Evolutionary conservation across 1,140 invertebrate genomes (phyloP).

Genomic region (Calycopis cecrops): DNA sequence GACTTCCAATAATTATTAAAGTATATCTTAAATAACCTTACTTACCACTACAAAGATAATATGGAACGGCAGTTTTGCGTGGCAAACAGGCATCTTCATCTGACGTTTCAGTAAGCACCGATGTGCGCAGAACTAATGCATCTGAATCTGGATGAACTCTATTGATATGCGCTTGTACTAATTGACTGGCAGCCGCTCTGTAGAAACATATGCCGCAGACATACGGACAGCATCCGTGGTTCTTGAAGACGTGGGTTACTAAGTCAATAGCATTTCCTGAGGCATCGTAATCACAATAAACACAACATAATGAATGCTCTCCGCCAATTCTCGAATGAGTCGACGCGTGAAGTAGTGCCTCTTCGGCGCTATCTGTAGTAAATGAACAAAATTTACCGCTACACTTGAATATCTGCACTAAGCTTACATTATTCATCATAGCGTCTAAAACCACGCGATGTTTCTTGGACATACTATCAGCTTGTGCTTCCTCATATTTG

Average conservation of each 20-base stretch:
- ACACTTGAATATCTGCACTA: slow-evolving; percentile 58
- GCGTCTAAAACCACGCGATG: slow-evolving; percentile 47
- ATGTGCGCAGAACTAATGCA: slow-evolving; percentile 28
- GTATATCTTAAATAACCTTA: neutral
- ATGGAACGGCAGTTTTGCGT: slow-evolving; percentile 46
- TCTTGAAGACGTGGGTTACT: slow-evolving; percentile 61
- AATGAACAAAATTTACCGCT: slow-evolving; percentile 60
- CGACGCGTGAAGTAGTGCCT: slow-evolving; percentile 49
- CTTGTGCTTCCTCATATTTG: slow-evolving; percentile 53
- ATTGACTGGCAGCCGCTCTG: slow-evolving; percentile 44
- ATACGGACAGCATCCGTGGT: slow-evolving; percentile 45
- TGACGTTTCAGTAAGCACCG: slow-evolving; percentile 21
- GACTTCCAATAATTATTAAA: too few species aligned
- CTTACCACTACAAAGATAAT: slow-evolving; percentile 49
- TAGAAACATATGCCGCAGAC: slow-evolving; percentile 56
- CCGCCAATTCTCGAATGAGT: slow-evolving; percentile 55
- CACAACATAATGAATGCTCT: slow-evolving; percentile 43
- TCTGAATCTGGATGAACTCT: slow-evolving; percentile 30
- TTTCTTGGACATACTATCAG: slow-evolving; percentile 46
- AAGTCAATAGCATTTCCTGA: slow-evolving; percentile 53
- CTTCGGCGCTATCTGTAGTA: slow-evolving; percentile 49
- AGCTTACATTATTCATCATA: slow-evolving; percentile 49
- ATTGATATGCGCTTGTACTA: slow-evolving; percentile 44
- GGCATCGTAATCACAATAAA: slow-evolving; percentile 56
- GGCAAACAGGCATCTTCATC: slow-evolving; percentile 35